Conservation (phyloP, 2,113 vertebrate species). For the Zosterops japonicus region DNA sequence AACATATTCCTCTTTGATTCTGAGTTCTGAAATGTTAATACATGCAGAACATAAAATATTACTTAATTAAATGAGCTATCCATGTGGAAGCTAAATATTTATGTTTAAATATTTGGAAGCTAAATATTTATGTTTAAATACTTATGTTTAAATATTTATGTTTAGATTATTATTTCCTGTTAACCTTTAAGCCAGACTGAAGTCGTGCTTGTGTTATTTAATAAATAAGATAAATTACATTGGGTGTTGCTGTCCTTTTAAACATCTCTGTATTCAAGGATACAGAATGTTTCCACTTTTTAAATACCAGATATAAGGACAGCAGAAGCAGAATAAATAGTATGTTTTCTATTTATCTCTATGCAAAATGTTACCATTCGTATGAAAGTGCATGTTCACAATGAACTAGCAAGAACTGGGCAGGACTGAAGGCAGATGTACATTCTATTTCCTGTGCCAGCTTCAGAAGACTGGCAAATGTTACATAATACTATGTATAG, state of each 20-base stretch:
- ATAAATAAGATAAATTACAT: neutral
- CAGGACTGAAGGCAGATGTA: accelerated
- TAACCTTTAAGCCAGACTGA: neutral
- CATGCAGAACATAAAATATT: neutral
- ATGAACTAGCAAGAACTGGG: neutral
- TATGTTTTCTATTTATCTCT: neutral
- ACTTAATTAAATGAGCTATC: neutral
- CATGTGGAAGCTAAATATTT: neutral
- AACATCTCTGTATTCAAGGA: neutral
- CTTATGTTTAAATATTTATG: neutral
- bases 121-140: neutral
- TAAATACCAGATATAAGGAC: neutral
- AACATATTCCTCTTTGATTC: neutral
- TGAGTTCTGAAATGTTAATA: neutral
- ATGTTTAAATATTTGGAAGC: neutral
- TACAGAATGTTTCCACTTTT: neutral
- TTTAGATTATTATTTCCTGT: neutral
- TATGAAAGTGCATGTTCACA: accelerated
- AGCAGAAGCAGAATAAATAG: neutral
- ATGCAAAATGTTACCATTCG: neutral
- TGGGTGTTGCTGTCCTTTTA: neutral
- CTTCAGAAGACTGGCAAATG: neutral
- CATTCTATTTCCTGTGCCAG: neutral
- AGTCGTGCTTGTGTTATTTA: neutral
- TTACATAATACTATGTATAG: neutral